Evolutionary conservation across 2,888 invertebrate species (phyloP), one percentile per base, ranked within the genome.

Genomic region (Apomyelois bistriatella): DNA sequence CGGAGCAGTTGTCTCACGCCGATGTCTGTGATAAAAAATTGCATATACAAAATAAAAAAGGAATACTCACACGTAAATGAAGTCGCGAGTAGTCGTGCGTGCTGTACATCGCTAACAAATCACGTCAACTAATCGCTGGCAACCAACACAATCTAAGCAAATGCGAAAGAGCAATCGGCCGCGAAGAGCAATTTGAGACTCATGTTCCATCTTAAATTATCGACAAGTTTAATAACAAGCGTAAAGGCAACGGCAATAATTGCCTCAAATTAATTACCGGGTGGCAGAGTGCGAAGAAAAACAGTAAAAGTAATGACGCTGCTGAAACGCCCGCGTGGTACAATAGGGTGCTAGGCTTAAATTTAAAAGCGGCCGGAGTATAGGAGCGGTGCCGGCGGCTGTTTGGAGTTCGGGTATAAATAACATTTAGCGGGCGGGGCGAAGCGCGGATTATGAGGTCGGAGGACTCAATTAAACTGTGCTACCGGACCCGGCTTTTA

Each of bases 381-480:
- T 48, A 71, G 74, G 73, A 69, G 72, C 67, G 70, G 64, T 76
- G 66, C 70, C 68, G 72, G 63, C 69, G 67, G 72, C 56, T 70
- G 77, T 77, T 77, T 70, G 67, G 79, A 79, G 79, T 82, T 79
- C 72, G 79, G 80, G 84, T 85, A 86, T 87, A 88, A 88, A 88
- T 88, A 88, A 87, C 86, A 85, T 85, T 85, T 82, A 83, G 84
- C 81, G 83, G 83, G 82, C 68, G 79, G 82, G 74, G 77, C 76
- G 79, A 78, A 74, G 77, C 66, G 61, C 76, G 84, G 85, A 85
- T 88, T 88, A 88, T 88, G 86, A 88, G 88, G 88, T 88, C 84
- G 85, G 79, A 85, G 85, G 85, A 89, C 85, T 89, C 88, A 88
- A 89, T 89, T 89, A 89, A 89, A 88, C 79, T 77, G 83, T 78